Percentiles rank a stretch among this genome's conserved stretches.
Conservation (phyloP, 2,888 invertebrate species). For the Synergus umbraculus region DNA sequence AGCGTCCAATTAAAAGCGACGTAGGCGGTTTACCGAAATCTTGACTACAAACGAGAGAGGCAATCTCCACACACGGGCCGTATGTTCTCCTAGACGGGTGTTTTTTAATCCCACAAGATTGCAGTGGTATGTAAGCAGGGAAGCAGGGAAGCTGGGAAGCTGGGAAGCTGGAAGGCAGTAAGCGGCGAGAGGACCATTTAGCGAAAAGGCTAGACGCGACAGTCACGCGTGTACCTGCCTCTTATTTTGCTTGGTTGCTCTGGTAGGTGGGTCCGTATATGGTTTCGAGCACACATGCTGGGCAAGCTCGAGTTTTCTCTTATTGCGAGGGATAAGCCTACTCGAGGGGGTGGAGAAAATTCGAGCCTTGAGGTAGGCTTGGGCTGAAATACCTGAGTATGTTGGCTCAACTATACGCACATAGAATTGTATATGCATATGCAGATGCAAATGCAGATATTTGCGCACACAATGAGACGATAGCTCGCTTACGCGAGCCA, state of each 20-base stretch:
- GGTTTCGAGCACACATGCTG: conserved; percentile 34
- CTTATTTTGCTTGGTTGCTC: conserved; percentile 51
- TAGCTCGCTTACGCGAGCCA: conserved; percentile 43
- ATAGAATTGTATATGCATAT: conserved; percentile 36
- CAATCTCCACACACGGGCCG: conserved; percentile 49
- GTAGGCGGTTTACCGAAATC: conserved; percentile 51
- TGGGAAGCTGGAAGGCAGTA: conserved; percentile 46
- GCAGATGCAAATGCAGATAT: conserved; percentile 30
- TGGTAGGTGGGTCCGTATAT: conserved; percentile 14
- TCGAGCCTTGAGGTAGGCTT: conserved; percentile 64
- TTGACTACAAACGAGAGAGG: conserved; percentile 57
- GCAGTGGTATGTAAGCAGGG: conserved; percentile 47
- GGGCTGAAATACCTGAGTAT: conserved; percentile 10
- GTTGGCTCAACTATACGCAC: background rate
- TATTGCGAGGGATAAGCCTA: conserved; percentile 69
- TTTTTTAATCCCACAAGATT: conserved; percentile 55
- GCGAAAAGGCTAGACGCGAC: conserved; percentile 62
- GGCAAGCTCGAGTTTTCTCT: conserved; percentile 63
- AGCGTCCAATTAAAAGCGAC: conserved; percentile 54
- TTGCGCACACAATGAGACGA: conserved; percentile 20
- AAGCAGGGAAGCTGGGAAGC: conserved; percentile 43
- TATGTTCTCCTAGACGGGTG: conserved; percentile 43
- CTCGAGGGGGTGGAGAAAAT: conserved; percentile 63
- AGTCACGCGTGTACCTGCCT: conserved; percentile 57
- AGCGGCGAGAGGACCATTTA: conserved; percentile 66